Evolutionary conservation across 1,140 invertebrate species (phyloP).

Genomic region (Danaus melanippus): DNA sequence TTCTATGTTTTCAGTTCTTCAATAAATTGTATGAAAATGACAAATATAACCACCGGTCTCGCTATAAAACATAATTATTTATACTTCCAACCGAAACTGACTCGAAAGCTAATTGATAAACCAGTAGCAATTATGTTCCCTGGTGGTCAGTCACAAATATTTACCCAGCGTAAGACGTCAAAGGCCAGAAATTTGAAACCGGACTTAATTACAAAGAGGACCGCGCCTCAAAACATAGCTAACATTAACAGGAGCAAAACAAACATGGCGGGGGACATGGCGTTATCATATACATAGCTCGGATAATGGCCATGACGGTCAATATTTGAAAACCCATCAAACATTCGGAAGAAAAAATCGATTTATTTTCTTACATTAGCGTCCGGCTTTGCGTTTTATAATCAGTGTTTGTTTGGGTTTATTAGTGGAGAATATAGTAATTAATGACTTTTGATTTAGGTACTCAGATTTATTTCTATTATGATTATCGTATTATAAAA

Average conservation of each 20-base stretch:
- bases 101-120: too few relatives aligned
- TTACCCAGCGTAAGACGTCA: slow-evolving; percentile 12
- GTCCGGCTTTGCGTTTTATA: too few relatives aligned
- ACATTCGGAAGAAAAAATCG: slow-evolving; percentile 6
- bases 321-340: slow-evolving; percentile 65
- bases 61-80: too few relatives aligned
- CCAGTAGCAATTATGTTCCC: slow-evolving; percentile 10
- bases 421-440: too few relatives aligned
- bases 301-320: slow-evolving; percentile 56
- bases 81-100: too few relatives aligned
- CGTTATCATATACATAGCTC: slow-evolving; percentile 46
- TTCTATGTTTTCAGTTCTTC: too few relatives aligned
- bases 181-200: slow-evolving; percentile 15
- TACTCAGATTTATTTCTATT: too few relatives aligned
- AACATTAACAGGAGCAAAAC: slow-evolving; percentile 15
- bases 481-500: too few relatives aligned
- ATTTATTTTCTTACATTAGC: slow-evolving; percentile 1
- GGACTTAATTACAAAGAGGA: slow-evolving; percentile 44
- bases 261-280: slow-evolving; percentile 32
- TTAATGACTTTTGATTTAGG: too few relatives aligned
- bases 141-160: slow-evolving; percentile 16
- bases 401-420: too few relatives aligned
- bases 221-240: slow-evolving; percentile 24
- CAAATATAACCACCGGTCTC: too few relatives aligned
- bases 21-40: too few relatives aligned